Base-by-base conservation (phyloP, 2,113 vertebrate genomes). In the Lepus europaeus region DNA sequence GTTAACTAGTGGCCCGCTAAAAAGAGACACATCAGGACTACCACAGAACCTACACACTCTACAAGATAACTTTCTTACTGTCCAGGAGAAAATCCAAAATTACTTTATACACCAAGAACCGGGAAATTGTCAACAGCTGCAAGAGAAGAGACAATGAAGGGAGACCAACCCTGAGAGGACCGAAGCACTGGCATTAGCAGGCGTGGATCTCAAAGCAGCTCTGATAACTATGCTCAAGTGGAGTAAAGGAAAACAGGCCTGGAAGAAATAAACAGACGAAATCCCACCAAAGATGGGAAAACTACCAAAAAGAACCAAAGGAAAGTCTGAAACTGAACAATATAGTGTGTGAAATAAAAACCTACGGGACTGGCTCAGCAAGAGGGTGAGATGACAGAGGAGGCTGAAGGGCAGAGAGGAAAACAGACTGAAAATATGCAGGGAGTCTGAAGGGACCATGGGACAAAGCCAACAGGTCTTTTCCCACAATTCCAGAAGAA, bases 81-180 rank as follows among this genome's bases (percentile, higher is more conserved):
- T 53, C 33, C 27, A 53, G 36, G 33, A 68, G 53, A 72, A 92
- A 90, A 77, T 22, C 7, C 61, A 53, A 84, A 78, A 22, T 88
- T 51, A 64, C 17, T 53, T 76, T 69, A 77, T 70, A 8, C 36
- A 81, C 9, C 19, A 74, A 87, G 49, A 79, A 73, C 49, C 19
- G 87, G 36, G 19, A 73, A 87, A 80, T 49, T 66, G 2, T 77
- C 51, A 68, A 0, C 4, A 66, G 22, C 6, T 80, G 22, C 61
- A 76, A 88, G 69, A 95, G 61, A 64, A 92, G 76, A 90, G 14
- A 66, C 14, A 76, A 76, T 69, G 19, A 23, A 29, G 61, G 66
- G 59, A 70, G 14, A 90, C 0, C 20, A 27, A 64, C 16, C 4
- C 16, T 53, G 39, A 72, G 27, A 66, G 73, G 4, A 64, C 9